phyloP scores from a whole-genome alignment of 1,140 invertebrate species.

The Hyposmocoma kahamanoa region DNA sequence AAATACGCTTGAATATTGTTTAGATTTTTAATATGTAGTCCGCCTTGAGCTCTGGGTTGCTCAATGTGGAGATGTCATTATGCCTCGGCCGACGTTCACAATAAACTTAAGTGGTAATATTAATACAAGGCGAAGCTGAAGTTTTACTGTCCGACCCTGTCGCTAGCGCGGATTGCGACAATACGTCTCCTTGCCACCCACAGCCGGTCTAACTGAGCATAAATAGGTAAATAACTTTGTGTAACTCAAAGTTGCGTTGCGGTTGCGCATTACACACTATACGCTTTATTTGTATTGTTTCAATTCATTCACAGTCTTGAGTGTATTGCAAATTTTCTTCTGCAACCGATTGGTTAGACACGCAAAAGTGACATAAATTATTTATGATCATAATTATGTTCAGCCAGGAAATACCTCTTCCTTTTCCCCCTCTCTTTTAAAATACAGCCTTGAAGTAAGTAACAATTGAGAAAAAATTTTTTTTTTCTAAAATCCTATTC shows the following conservation, averaged over 20 bases:
- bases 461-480: too few relatives aligned
- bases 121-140: constrained; percentile 33
- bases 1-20: constrained; percentile 48
- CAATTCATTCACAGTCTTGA: not conserved
- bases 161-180: constrained; percentile 27
- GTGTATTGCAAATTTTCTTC: not conserved
- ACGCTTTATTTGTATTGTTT: too few relatives aligned
- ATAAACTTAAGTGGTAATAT: too few relatives aligned
- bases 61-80: constrained; percentile 50
- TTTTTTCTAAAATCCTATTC: too few relatives aligned
- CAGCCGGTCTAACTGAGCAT: too few relatives aligned
- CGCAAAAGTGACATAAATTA: constrained; percentile 1
- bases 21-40: constrained; percentile 57
- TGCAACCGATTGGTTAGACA: not conserved
- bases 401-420: too few relatives aligned
- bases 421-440: too few relatives aligned
- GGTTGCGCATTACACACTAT: too few relatives aligned
- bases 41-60: constrained; percentile 48
- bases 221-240: too few relatives aligned
- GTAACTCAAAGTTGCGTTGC: too few relatives aligned
- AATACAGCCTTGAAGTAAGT: too few relatives aligned
- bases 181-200: constrained; percentile 23
- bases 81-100: constrained; percentile 29
- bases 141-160: constrained; percentile 24
- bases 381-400: too few relatives aligned